Conservation (phyloP, 2,888 invertebrate genomes). For the Caenorhabditis plicata region DNA sequence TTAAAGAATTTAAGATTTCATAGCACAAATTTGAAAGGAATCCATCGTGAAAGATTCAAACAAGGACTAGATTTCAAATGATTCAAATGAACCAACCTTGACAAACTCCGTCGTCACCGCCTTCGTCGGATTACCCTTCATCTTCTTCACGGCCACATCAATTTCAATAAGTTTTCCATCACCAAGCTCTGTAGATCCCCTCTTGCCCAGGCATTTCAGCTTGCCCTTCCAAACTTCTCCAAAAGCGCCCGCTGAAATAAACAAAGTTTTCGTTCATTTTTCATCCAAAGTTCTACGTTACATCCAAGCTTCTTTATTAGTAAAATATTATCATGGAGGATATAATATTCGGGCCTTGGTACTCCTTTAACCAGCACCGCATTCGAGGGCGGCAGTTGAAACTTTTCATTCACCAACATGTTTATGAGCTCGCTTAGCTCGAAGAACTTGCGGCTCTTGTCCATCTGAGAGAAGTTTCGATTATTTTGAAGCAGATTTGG, state of each 20-base stretch:
- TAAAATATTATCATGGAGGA: slow-evolving; percentile 28
- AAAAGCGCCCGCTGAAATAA: slow-evolving; percentile 24
- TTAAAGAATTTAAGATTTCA: too few species aligned
- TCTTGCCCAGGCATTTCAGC: too few species aligned
- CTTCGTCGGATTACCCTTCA: slow-evolving; percentile 34
- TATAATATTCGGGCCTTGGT: slow-evolving; percentile 35
- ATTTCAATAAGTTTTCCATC: slow-evolving; percentile 2
- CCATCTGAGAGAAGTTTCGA: slow-evolving; percentile 4
- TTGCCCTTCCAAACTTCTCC: slow-evolving; percentile 36
- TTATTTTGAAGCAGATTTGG: neutral
- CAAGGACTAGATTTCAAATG: too few species aligned
- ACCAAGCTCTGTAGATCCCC: neutral
- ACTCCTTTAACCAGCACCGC: slow-evolving; percentile 14
- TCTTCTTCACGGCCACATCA: slow-evolving; percentile 32
- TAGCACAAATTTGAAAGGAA: too few species aligned
- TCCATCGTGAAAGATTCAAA: too few species aligned
- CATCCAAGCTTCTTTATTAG: slow-evolving; percentile 20
- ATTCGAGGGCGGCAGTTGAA: slow-evolving; percentile 3
- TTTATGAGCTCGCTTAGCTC: slow-evolving; percentile 17
- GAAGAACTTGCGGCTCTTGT: slow-evolving; percentile 6
- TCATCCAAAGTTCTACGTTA: neutral
- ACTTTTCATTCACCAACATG: slow-evolving; percentile 16
- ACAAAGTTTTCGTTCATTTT: neutral
- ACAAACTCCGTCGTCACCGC: slow-evolving; percentile 25
- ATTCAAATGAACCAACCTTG: slow-evolving; percentile 8